Evolutionary conservation across 1,140 invertebrate species (phyloP).

Genomic region (Bombyx mori): DNA sequence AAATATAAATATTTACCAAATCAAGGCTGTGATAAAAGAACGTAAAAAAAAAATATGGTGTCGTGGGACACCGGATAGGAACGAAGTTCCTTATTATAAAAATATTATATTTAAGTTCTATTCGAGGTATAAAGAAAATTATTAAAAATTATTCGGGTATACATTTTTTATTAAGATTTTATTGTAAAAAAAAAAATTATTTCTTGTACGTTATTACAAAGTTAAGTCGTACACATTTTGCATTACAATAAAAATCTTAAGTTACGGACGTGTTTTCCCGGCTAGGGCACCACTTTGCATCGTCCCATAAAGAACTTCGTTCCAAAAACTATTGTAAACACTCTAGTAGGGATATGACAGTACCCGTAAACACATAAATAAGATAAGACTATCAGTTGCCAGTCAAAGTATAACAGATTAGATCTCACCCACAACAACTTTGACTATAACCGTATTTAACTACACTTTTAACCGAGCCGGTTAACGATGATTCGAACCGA

Average conservation of each 20-base stretch:
- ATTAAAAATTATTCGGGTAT: neutral
- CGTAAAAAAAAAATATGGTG: neutral
- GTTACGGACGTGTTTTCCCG: no score
- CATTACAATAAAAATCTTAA: no score
- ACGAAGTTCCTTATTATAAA: no score
- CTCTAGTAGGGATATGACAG: constrained; percentile 6
- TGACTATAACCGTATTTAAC: constrained; percentile 31
- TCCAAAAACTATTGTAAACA: constrained; percentile 5
- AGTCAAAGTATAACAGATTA: constrained; percentile 53
- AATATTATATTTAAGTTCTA: no score
- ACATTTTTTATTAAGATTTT: neutral
- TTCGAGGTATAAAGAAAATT: no score
- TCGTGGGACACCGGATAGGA: no score
- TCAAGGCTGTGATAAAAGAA: neutral
- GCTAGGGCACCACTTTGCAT: no score
- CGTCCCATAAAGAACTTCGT: no score
- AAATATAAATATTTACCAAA: constrained; percentile 1
- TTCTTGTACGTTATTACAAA: no score
- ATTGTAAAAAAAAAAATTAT: no score
- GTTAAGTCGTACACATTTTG: no score
- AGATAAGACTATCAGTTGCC: constrained; percentile 29
- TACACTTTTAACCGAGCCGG: constrained; percentile 9
- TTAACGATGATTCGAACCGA: constrained; percentile 9
- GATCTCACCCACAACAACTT: constrained; percentile 43
- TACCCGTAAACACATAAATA: constrained; percentile 8